Conservation (phyloP, 2,888 invertebrate genomes). For the Xestobium rufovillosum region DNA sequence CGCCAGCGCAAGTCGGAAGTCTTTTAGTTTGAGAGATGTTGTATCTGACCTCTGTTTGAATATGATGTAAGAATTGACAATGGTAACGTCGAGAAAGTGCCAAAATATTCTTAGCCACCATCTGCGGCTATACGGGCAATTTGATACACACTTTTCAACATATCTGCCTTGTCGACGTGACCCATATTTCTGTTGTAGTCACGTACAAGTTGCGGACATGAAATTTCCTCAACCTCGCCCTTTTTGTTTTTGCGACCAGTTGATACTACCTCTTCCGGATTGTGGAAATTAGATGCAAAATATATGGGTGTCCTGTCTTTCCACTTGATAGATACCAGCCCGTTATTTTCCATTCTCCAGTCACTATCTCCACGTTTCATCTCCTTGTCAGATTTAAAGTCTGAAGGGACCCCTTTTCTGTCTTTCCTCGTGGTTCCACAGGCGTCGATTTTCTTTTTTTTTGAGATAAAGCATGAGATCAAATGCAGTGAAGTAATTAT, state of each 20-base stretch:
- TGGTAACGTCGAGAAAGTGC: conserved; percentile 15
- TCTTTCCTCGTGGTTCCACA: conserved; percentile 25
- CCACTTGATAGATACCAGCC: conserved; percentile 11
- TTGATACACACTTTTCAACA: too few species aligned
- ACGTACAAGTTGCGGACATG: too few species aligned
- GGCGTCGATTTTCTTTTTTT: conserved; percentile 20
- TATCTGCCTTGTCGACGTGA: conserved; percentile 12
- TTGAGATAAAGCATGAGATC: conserved; percentile 19
- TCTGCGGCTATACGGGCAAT: conserved; percentile 6
- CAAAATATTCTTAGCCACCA: conserved; percentile 14
- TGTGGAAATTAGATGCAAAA: too few species aligned
- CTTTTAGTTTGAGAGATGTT: too few species aligned
- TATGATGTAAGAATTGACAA: conserved; percentile 13
- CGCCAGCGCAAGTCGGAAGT: too few species aligned
- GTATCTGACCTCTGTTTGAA: too few species aligned
- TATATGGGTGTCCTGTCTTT: conserved; percentile 12
- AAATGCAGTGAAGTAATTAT: conserved; percentile 22
- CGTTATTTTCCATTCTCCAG: conserved; percentile 17
- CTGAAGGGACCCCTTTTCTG: conserved; percentile 22
- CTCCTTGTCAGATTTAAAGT: conserved; percentile 20
- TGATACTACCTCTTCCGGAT: too few species aligned
- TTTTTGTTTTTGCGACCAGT: too few species aligned
- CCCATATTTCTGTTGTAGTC: too few species aligned
- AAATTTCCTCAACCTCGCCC: too few species aligned
- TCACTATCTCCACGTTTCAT: conserved; percentile 26